Percentiles rank a stretch among this genome's conserved stretches.
These are phyloP conservation scores for Dromius quadrimaculatus DNA, from an alignment of 2,888 invertebrate species.

Conservation along the genomic window DNA sequence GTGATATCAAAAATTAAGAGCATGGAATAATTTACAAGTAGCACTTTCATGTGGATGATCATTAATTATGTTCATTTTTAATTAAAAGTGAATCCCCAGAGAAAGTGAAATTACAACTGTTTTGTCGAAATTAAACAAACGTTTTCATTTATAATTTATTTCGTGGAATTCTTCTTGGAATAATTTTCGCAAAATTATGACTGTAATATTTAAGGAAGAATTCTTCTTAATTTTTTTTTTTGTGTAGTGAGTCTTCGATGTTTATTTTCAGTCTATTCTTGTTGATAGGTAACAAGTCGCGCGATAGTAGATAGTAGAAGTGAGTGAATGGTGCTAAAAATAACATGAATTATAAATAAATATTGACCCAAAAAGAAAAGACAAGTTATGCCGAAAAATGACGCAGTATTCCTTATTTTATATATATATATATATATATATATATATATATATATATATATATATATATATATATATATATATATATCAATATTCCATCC, in stretches of 20 bases:
- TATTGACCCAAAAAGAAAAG: slow-evolving; percentile 27
- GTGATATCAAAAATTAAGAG: too few relatives aligned
- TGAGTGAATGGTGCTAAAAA: slow-evolving; percentile 1
- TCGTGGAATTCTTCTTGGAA: not conserved
- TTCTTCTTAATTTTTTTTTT: too few relatives aligned
- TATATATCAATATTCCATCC: too few relatives aligned
- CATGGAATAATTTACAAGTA: too few relatives aligned
- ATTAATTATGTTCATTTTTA: not conserved
- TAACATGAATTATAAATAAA: slow-evolving; percentile 15
- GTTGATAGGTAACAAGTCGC: not conserved
- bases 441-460: too few relatives aligned
- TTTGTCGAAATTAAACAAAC: not conserved
- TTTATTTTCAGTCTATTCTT: not conserved
- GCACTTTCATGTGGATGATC: too few relatives aligned
- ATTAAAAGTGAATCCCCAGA: not conserved
- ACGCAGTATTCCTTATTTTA: too few relatives aligned
- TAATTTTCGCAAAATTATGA: slow-evolving; percentile 14
- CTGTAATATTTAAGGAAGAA: too few relatives aligned
- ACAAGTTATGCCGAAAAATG: too few relatives aligned
- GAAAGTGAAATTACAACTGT: slow-evolving; percentile 4
- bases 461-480: too few relatives aligned
- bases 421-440: too few relatives aligned
- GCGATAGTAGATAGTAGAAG: slow-evolving; percentile 25
- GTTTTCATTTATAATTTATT: not conserved
- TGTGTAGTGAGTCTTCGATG: not conserved